Evolutionary conservation across 2,113 vertebrate species (phyloP), one percentile per base, ranked within the genome.

Genomic region (Diadophis punctatus): DNA sequence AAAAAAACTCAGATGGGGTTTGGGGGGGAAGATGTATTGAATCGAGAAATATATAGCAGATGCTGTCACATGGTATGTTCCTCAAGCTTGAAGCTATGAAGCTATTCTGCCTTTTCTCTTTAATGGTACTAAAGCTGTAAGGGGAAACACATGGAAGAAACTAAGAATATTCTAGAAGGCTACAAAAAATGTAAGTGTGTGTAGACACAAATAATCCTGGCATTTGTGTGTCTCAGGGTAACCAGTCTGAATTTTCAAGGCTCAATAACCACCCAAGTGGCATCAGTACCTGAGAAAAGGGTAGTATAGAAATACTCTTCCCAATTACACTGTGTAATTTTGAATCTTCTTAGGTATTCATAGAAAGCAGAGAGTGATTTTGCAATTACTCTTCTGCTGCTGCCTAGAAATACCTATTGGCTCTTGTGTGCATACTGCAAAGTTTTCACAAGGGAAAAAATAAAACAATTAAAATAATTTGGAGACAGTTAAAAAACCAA

Each of bases 381-480:
- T 88, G 34, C 22, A 91, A 80, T 91, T 43, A 49, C 18, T 92
- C 39, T 27, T 87, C 12, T 51, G 92, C 46, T 49, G 34, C 22
- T 60, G 46, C 39, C 43, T 48, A 46, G 20, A 43, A 80, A 80
- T 80, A 80, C 18, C 74, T 43, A 43, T 43, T 43, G 34, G 8
- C 74, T 43, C 74, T 43, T 43, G 74, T n/a, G 23, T 87, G 55
- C 46, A 63, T 53, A 60, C 18, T 25, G 56, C 30, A 51, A 87
- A 87, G 20, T 91, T 87, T 51, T 43, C n/a, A 25, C 16, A 63
- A 52, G 30, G 48, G 91, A 48, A 51, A 87, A 52, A 51, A 86
- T 86, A 91, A 91, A 91, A 87, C 52, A 92, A 89, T 92, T 87
- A 58, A 92, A 89, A 89, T 85, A 89, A 89, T 89, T 58, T 87